Evolutionary conservation across 1,140 invertebrate species (phyloP).

Genomic region (Nephila pilipes): DNA sequence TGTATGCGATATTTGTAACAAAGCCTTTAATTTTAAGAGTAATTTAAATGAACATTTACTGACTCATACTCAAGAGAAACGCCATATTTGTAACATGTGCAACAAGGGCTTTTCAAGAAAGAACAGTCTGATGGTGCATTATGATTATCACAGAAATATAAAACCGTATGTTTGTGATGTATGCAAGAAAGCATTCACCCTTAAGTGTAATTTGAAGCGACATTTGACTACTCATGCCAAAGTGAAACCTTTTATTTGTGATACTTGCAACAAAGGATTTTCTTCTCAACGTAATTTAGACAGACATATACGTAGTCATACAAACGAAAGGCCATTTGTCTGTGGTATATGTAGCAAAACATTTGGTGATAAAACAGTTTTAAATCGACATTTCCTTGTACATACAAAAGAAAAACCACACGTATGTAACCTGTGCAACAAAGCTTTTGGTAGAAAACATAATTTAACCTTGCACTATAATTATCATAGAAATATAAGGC

Average conservation of each 20-base stretch:
- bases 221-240: slow-evolving; percentile 87
- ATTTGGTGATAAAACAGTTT: neutral
- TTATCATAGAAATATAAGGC: slow-evolving; percentile 87
- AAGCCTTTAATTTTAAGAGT: neutral
- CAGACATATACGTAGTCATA: slow-evolving; percentile 88
- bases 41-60: neutral
- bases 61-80: neutral
- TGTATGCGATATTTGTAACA: neutral
- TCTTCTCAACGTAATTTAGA: slow-evolving; percentile 86
- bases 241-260: slow-evolving; percentile 84
- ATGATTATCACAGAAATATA: neutral
- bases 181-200: neutral
- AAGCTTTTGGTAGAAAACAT: slow-evolving; percentile 81
- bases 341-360: neutral
- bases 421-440: slow-evolving; percentile 82
- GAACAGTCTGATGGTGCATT: neutral
- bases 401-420: slow-evolving; percentile 88
- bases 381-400: slow-evolving; percentile 82
- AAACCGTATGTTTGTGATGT: neutral
- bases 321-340: slow-evolving; percentile 85
- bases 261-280: slow-evolving; percentile 80
- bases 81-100: neutral
- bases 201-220: neutral
- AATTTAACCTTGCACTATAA: slow-evolving; percentile 90
- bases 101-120: neutral